A percentile compares a stretch with the other conserved stretches of the same genome.
phyloP scores from a whole-genome alignment of 37 sponge, comb jelly and placozoan species.

The Ianthella basta region DNA sequence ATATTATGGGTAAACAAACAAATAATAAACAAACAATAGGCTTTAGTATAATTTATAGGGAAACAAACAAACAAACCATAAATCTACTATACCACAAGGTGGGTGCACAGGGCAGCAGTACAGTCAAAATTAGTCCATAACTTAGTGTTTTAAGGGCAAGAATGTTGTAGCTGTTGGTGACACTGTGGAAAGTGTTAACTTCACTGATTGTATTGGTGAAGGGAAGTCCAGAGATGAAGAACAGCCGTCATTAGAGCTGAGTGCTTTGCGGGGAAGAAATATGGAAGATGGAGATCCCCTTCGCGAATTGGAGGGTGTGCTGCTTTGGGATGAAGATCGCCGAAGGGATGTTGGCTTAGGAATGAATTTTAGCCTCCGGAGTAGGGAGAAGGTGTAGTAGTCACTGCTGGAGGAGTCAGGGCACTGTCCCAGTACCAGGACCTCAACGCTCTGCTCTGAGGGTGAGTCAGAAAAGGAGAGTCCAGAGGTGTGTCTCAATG shows the following conservation, averaged over 20 bases:
- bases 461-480: background rate
- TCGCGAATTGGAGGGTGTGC: too few species aligned
- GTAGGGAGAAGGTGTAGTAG: background rate
- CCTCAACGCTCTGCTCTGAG: background rate
- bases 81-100: too few species aligned
- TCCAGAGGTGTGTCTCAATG: background rate
- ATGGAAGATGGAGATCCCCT: background rate
- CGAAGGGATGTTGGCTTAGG: too few species aligned
- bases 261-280: background rate
- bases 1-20: too few species aligned
- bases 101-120: too few species aligned
- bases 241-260: background rate
- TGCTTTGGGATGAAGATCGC: background rate
- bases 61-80: too few species aligned
- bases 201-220: background rate
- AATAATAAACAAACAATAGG: too few species aligned
- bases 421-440: background rate
- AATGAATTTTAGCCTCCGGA: background rate
- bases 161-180: slow-evolving; percentile 4
- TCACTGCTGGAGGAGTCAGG: background rate
- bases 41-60: too few species aligned
- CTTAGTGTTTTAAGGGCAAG: slow-evolving; percentile 13
- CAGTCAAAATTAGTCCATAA: too few species aligned
- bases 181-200: background rate
- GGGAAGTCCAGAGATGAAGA: background rate